These are phyloP conservation scores for Drosophila nigricruria DNA, from an alignment of 2,888 invertebrate genomes.

Conservation along the genomic window DNA sequence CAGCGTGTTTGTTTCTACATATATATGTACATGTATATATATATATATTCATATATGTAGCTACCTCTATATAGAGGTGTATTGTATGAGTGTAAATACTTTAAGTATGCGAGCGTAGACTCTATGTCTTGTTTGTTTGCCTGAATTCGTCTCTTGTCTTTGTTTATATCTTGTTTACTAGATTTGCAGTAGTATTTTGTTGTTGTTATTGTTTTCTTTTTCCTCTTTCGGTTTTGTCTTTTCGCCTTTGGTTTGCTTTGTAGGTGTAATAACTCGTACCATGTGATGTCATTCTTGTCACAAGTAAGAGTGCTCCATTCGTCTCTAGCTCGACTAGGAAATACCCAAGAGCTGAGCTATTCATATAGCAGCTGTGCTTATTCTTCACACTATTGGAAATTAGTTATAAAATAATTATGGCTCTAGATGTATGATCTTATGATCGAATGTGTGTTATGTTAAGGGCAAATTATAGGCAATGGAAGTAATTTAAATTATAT, in stretches of 20 bases:
- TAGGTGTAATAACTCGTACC: conserved; percentile 58
- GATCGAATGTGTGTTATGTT: too few species aligned
- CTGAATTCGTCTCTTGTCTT: conserved; percentile 58
- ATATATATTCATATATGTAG: conserved; percentile 3
- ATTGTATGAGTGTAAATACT: conserved; percentile 13
- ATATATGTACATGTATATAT: neutral
- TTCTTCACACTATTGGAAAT: neutral
- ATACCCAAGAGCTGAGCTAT: neutral
- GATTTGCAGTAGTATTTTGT: conserved; percentile 36
- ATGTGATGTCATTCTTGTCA: conserved; percentile 70
- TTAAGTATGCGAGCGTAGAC: neutral
- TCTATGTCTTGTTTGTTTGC: conserved; percentile 60
- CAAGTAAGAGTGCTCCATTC: neutral
- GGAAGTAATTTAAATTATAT: too few species aligned
- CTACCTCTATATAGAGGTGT: neutral
- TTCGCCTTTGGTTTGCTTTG: conserved; percentile 35
- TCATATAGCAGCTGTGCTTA: neutral
- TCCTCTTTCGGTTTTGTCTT: conserved; percentile 15
- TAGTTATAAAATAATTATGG: neutral
- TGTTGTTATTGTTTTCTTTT: neutral
- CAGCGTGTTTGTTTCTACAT: conserved; percentile 47
- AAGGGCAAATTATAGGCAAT: too few species aligned
- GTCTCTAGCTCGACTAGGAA: neutral
- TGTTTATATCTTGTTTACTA: conserved; percentile 61
- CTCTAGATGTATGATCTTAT: too few species aligned